Conservation (phyloP, 2,797 vertebrate genomes). For the Etheostoma perlongum region DNA sequence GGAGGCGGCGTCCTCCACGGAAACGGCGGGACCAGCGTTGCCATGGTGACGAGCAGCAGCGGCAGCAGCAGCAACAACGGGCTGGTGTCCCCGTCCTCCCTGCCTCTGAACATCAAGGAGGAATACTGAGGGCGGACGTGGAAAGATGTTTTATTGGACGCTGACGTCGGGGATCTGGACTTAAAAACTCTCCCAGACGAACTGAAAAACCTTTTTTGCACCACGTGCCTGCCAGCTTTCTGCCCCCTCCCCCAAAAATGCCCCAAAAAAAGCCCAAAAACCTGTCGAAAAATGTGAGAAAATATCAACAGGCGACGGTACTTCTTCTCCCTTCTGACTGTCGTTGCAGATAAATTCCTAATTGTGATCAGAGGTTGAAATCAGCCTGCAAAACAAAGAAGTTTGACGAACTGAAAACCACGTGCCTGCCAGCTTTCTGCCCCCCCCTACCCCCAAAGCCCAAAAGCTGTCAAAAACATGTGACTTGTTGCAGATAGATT, state of each 20-base stretch:
- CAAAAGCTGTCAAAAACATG: no score
- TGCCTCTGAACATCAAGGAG: conserved; percentile 92
- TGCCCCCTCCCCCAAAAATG: not conserved
- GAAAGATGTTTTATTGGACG: not conserved
- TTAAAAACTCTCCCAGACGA: not conserved
- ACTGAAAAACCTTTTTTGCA: conserved; percentile 12
- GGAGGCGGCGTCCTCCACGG: conserved; percentile 62
- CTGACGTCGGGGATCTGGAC: conserved; percentile 20
- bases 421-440: no score
- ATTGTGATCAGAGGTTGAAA: not conserved
- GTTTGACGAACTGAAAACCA: not conserved
- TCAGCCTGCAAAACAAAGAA: not conserved
- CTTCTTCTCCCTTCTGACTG: conserved; percentile 11
- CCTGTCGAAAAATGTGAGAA: not conserved
- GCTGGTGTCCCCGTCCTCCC: conserved; percentile 86
- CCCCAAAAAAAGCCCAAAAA: not conserved
- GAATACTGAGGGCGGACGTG: conserved; percentile 86
- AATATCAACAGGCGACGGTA: not conserved
- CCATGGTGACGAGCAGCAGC: conserved; percentile 87
- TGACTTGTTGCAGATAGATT: conserved; percentile 6
- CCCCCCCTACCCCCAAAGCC: no score
- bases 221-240: not conserved
- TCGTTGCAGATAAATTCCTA: not conserved
- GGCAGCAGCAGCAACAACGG: conserved; percentile 70
- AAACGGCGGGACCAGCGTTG: conserved; percentile 75